A percentile compares a stretch with the other conserved stretches of the same genome.
Conservation (phyloP, 1,140 invertebrate species). For the Cydia splendana region DNA sequence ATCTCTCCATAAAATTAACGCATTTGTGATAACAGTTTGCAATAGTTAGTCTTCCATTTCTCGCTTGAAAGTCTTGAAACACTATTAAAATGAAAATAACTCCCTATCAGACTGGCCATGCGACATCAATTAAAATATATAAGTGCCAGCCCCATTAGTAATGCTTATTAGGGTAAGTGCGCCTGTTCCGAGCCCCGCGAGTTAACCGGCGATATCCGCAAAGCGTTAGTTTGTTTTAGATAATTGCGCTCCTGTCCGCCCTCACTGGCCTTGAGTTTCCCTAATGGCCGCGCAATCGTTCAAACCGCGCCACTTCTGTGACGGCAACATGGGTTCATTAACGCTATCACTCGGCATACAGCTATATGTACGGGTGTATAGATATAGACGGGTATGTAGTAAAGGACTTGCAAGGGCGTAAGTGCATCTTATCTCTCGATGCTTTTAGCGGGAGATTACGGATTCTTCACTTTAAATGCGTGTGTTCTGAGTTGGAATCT, state of each 20-base stretch:
- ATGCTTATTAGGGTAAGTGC: slow-evolving; percentile 32
- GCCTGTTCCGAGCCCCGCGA: slow-evolving; percentile 1
- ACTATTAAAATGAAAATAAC: slow-evolving; percentile 12
- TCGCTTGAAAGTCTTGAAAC: background rate
- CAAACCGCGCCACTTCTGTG: slow-evolving; percentile 64
- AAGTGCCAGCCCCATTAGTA: slow-evolving; percentile 15
- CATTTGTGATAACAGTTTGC: no score
- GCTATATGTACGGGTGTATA: background rate
- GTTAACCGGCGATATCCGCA: slow-evolving; percentile 40
- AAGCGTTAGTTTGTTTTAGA: slow-evolving; percentile 60
- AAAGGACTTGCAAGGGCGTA: slow-evolving; percentile 53
- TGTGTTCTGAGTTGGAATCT: slow-evolving; percentile 13
- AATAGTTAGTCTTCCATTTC: no score
- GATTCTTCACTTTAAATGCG: slow-evolving; percentile 38
- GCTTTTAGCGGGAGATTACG: slow-evolving; percentile 71
- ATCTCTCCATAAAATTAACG: no score
- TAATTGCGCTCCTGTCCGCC: slow-evolving; percentile 64
- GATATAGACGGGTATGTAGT: slow-evolving; percentile 34
- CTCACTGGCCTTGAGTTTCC: slow-evolving; percentile 57
- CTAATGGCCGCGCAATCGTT: slow-evolving; percentile 58
- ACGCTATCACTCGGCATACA: slow-evolving; percentile 59
- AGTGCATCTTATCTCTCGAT: slow-evolving; percentile 63
- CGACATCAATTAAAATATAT: slow-evolving; percentile 26
- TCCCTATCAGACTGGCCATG: background rate
- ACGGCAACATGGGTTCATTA: slow-evolving; percentile 74